Percentiles rank a stretch among this genome's conserved stretches.
phyloP scores from a whole-genome alignment of 2,888 invertebrate genomes.

The Leptopilina syphax region DNA sequence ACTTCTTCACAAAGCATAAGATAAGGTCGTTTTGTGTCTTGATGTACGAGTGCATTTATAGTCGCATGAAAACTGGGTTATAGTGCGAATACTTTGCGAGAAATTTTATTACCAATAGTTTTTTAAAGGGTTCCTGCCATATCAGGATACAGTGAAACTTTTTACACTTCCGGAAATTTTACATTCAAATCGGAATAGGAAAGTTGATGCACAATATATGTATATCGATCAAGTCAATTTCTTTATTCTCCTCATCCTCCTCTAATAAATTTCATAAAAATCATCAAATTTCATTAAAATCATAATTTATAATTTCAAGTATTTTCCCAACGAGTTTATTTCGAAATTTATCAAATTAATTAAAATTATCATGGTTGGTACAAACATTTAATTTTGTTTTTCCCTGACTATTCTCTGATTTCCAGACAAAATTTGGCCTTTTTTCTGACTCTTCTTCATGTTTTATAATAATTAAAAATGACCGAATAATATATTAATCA shows the following conservation, averaged over 20 bases:
- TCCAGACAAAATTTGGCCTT: no score
- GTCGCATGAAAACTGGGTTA: conserved; percentile 62
- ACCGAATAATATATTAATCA: no score
- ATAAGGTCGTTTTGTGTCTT: conserved; percentile 58
- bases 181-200: conserved; percentile 51
- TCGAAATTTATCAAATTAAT: no score
- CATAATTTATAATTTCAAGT: no score
- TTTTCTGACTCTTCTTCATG: no score
- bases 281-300: no score
- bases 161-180: conserved; percentile 50
- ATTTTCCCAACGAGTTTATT: no score
- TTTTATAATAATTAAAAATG: no score
- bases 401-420: no score
- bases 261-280: background rate
- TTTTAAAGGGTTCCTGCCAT: conserved; percentile 41
- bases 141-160: conserved; percentile 55
- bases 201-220: conserved; percentile 39
- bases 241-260: background rate
- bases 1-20: conserved; percentile 48
- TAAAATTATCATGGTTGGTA: no score
- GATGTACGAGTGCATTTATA: conserved; percentile 59
- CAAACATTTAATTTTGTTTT: no score
- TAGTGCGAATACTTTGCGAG: conserved; percentile 57
- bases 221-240: conserved; percentile 24
- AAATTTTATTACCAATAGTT: conserved; percentile 61